Percentiles rank a stretch among this genome's conserved stretches.
Conservation (phyloP, 2,113 vertebrate genomes). For the Forbesichthys papilliferus region DNA sequence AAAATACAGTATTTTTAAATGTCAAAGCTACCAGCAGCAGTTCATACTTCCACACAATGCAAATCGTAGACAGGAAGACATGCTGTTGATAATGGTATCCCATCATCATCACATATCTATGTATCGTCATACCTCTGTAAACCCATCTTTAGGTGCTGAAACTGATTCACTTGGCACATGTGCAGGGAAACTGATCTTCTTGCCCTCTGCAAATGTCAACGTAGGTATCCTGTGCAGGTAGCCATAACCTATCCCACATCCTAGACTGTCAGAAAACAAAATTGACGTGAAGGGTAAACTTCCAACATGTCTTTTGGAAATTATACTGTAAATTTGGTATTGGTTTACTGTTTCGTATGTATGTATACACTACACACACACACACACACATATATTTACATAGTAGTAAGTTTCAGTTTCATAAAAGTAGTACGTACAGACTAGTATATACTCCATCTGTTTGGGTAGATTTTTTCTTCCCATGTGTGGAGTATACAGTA, state of each 20-base stretch:
- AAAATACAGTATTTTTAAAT: background rate
- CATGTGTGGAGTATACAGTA: too few species aligned
- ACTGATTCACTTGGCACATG: conserved; percentile 75
- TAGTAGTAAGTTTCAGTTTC: too few species aligned
- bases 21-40: background rate
- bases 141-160: conserved; percentile 86
- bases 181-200: conserved; percentile 84
- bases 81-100: background rate
- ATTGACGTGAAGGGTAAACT: too few species aligned
- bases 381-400: too few species aligned
- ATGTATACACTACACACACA: too few species aligned
- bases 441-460: too few species aligned
- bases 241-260: conserved; percentile 96
- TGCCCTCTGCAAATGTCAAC: conserved; percentile 84
- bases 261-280: conserved; percentile 78
- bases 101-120: background rate
- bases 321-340: too few species aligned
- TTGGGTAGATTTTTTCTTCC: too few species aligned
- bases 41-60: background rate
- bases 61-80: background rate
- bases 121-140: conserved; percentile 83
- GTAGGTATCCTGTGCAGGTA: conserved; percentile 98
- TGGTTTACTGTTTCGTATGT: too few species aligned
- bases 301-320: too few species aligned
- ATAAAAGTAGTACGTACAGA: too few species aligned